A percentile compares a stretch with the other conserved stretches of the same genome.
Conservation (phyloP, 2,113 vertebrate genomes). For the Notothenia rossii region DNA sequence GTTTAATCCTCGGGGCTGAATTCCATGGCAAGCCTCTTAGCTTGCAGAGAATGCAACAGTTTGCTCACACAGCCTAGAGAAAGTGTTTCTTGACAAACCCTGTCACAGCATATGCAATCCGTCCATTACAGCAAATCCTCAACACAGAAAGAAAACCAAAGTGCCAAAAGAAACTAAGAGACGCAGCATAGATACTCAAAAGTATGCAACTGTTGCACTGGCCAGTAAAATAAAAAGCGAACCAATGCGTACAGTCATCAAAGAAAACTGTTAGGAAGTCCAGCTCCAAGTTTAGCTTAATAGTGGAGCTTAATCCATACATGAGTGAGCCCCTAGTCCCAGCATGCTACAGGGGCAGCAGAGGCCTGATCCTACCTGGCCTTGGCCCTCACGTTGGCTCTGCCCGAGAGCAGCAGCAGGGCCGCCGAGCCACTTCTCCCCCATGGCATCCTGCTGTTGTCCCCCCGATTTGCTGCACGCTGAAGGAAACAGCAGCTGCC, state of each 20-base stretch:
- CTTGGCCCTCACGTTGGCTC: constrained; percentile 59
- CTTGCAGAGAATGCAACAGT: constrained; percentile 53
- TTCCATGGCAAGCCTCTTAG: constrained; percentile 75
- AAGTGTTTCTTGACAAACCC: constrained; percentile 38
- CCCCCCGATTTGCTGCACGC: constrained; percentile 51
- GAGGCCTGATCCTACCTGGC: constrained; percentile 77
- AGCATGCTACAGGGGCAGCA: not conserved
- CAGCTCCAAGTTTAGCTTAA: not conserved
- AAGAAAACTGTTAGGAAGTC: not conserved
- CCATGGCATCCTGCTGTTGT: constrained; percentile 82
- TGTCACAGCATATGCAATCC: not conserved
- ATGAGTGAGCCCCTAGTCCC: constrained; percentile 10
- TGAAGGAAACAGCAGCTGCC: constrained; percentile 83
- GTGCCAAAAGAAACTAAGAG: not conserved
- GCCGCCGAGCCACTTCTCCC: constrained; percentile 70
- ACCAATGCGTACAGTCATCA: not conserved
- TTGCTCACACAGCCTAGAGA: constrained; percentile 30
- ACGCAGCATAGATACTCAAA: not conserved
- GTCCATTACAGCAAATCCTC: not conserved
- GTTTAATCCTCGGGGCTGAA: constrained; percentile 65
- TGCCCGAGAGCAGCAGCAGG: constrained; percentile 67
- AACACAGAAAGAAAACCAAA: not conserved
- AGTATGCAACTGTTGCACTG: not conserved
- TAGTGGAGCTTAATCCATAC: constrained; percentile 17
- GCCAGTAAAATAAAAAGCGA: not conserved